Conservation (phyloP, 2,113 vertebrate species). For the Nansenia antarctica region DNA sequence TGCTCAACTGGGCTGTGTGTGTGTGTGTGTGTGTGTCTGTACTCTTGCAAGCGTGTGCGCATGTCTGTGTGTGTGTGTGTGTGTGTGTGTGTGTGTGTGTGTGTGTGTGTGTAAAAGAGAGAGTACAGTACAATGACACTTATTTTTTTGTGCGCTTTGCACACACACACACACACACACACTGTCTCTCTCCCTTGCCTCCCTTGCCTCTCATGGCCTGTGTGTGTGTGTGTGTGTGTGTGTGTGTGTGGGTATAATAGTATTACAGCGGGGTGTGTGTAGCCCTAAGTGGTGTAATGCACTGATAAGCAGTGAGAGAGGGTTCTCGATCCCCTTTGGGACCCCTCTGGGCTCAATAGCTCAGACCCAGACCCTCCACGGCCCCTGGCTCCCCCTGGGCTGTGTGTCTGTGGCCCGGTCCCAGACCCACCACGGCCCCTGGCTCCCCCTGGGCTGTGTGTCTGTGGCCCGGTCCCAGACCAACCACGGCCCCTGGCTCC, state of each 20-base stretch:
- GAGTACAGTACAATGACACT: no score
- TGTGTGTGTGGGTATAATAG: no score
- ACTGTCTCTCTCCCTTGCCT: neutral
- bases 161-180: neutral
- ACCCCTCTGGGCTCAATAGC: neutral
- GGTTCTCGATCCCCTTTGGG: no score
- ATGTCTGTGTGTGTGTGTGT: neutral
- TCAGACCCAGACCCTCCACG: conserved; percentile 2
- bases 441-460: neutral
- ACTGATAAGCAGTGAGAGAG: neutral
- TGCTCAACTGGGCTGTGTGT: conserved; percentile 33
- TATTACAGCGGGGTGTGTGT: no score
- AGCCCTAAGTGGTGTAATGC: conserved; percentile 2
- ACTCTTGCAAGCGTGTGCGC: neutral
- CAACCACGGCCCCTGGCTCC: no score
- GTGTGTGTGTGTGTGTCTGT: neutral
- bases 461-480: no score
- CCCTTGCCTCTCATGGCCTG: neutral
- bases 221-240: conserved; percentile 18
- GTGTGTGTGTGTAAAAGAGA: conserved; percentile 17
- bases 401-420: conserved; percentile 2
- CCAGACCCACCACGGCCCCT: neutral
- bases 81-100: conserved; percentile 5
- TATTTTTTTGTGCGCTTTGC: no score
- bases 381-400: neutral